phyloP scores from a whole-genome alignment of 2,888 invertebrate species.

The Lepidochrysops patricia region DNA sequence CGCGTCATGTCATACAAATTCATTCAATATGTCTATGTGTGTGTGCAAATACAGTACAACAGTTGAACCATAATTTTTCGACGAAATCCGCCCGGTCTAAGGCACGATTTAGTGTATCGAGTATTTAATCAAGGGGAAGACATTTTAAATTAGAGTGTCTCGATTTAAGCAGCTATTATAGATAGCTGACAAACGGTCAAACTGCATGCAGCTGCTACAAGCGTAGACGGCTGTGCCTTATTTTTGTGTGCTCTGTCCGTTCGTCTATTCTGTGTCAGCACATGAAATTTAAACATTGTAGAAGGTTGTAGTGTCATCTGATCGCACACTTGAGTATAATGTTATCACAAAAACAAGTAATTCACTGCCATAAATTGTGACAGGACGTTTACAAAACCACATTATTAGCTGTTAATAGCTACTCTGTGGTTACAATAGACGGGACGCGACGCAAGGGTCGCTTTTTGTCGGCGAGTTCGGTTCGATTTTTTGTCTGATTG shows the following conservation, averaged over 20 bases:
- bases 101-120: no score
- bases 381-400: constrained; percentile 33
- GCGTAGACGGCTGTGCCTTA: no score
- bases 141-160: no score
- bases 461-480: constrained; percentile 16
- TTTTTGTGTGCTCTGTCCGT: no score
- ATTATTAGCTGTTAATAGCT: constrained; percentile 53
- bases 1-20: no score
- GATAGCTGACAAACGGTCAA: neutral
- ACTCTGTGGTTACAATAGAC: constrained; percentile 35
- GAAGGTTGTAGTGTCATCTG: neutral
- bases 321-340: neutral
- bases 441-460: constrained; percentile 21
- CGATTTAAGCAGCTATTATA: neutral
- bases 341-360: constrained; percentile 18
- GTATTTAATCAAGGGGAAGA: no score
- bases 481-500: constrained; percentile 18
- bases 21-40: no score
- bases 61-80: no score
- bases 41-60: no score
- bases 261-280: neutral
- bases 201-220: neutral
- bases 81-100: no score
- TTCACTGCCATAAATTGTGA: constrained; percentile 22
- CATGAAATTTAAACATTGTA: neutral